These are phyloP conservation scores for Seriola rivoliana DNA, from an alignment of 2,113 vertebrate species.

Conservation along the genomic window DNA sequence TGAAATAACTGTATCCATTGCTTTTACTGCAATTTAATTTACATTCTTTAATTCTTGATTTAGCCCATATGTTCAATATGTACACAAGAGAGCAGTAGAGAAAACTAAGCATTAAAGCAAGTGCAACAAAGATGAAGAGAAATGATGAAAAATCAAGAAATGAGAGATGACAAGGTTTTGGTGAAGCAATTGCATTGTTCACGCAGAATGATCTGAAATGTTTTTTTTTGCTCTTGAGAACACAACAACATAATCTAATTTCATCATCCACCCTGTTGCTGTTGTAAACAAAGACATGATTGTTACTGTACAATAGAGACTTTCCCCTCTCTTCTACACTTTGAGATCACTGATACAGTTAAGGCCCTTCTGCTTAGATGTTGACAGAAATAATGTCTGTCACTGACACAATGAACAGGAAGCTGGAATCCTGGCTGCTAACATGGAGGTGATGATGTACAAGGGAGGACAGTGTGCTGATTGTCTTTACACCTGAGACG, in stretches of 20 bases:
- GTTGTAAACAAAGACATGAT: constrained; percentile 43
- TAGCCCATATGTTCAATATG: constrained; percentile 5
- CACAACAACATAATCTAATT: constrained; percentile 55
- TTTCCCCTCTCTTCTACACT: not conserved
- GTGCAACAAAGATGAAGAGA: constrained; percentile 3
- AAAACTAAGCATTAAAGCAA: not conserved
- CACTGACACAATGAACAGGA: constrained; percentile 16
- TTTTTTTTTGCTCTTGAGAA: constrained; percentile 55
- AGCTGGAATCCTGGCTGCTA: constrained; percentile 25
- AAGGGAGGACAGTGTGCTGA: constrained; percentile 16
- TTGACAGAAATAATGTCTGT: constrained; percentile 32
- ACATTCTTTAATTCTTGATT: constrained; percentile 23
- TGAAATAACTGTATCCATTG: not conserved
- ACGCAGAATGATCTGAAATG: constrained; percentile 54
- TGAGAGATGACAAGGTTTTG: constrained; percentile 49
- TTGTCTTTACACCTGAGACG: constrained; percentile 16
- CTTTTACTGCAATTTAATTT: constrained; percentile 21
- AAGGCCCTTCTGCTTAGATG: constrained; percentile 8
- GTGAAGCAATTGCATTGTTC: constrained; percentile 31
- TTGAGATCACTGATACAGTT: not conserved
- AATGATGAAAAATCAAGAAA: constrained; percentile 29
- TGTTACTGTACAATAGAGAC: constrained; percentile 27
- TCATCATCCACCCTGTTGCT: constrained; percentile 50
- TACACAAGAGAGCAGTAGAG: not conserved
- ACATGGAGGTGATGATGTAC: constrained; percentile 32